A percentile compares a stretch with the other conserved stretches of the same genome.
phyloP scores from a whole-genome alignment of 1,140 invertebrate genomes.

The Sminthurinus signatus region DNA sequence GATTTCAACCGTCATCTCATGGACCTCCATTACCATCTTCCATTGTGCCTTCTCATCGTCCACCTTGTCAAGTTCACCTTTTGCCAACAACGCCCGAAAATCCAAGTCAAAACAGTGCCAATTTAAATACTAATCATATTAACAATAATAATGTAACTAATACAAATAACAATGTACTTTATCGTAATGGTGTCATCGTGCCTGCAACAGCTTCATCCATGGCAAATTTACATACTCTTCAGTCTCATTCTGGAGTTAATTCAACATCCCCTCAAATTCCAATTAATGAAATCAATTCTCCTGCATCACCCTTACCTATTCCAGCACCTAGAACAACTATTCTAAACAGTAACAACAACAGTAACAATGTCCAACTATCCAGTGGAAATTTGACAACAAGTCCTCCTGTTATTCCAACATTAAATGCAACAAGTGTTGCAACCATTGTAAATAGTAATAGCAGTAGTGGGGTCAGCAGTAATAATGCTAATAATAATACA shows the following conservation, averaged over 20 bases:
- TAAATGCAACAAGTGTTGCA: conserved; percentile 4
- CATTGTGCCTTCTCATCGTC: not conserved
- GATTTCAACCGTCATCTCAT: conserved; percentile 1
- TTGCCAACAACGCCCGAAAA: too few relatives aligned
- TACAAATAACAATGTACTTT: conserved; percentile 7
- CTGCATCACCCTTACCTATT: conserved; percentile 10
- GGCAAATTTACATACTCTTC: conserved; percentile 8
- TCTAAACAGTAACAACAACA: conserved; percentile 1
- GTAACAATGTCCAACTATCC: not conserved
- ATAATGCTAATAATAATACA: conserved; percentile 29
- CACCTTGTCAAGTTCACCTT: not conserved
- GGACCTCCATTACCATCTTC: not conserved
- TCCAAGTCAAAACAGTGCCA: too few relatives aligned
- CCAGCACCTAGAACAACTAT: conserved; percentile 14
- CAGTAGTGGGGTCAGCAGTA: conserved; percentile 45
- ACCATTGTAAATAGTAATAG: conserved; percentile 14
- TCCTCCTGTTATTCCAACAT: not conserved
- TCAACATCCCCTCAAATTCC: not conserved
- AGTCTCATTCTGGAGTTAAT: not conserved
- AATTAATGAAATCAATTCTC: not conserved
- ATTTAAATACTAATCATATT: not conserved
- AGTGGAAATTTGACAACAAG: not conserved
- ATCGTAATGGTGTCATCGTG: conserved; percentile 1
- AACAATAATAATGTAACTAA: conserved; percentile 8
- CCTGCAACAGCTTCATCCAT: conserved; percentile 26